A percentile compares a stretch with the other conserved stretches of the same genome.
Evolutionary conservation across 2,888 invertebrate genomes (phyloP).

Genomic region (Bembecia ichneumoniformis): DNA sequence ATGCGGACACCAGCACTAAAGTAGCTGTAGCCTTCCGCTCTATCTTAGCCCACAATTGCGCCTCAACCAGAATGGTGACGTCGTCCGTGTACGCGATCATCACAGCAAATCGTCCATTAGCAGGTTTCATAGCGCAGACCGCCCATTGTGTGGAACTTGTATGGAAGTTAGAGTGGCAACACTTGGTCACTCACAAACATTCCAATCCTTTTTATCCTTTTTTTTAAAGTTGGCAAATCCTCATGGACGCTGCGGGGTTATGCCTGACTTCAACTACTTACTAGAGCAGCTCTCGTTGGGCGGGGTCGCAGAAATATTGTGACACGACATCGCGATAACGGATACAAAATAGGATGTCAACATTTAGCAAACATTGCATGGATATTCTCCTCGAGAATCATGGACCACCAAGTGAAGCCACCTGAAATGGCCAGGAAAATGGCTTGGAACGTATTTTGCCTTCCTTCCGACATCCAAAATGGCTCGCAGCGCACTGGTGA

Average conservation of each 20-base stretch:
- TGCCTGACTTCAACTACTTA: no score
- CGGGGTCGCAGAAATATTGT: no score
- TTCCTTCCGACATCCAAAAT: conserved; percentile 8
- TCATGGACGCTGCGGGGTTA: no score
- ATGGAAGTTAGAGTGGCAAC: no score
- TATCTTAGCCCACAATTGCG: conserved; percentile 8
- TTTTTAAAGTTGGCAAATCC: no score
- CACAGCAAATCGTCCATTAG: conserved; percentile 17
- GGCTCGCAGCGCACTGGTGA: conserved; percentile 15
- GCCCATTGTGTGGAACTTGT: neutral
- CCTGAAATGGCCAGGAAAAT: conserved; percentile 19
- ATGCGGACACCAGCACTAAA: conserved; percentile 4
- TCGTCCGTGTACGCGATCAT: conserved; percentile 20
- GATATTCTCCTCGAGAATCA: conserved; percentile 7
- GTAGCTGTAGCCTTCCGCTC: conserved; percentile 3
- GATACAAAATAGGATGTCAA: conserved; percentile 18
- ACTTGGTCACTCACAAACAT: conserved; percentile 10
- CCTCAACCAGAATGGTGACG: conserved; percentile 14
- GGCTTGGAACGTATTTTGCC: conserved; percentile 13
- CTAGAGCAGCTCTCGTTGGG: no score
- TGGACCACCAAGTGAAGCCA: no score
- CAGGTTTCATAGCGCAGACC: conserved; percentile 15
- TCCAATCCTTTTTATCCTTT: conserved; percentile 11
- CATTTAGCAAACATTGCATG: conserved; percentile 18
- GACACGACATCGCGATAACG: no score